These are phyloP conservation scores for Drosophila albomicans DNA, from an alignment of 1,140 invertebrate genomes.

Conservation along the genomic window DNA sequence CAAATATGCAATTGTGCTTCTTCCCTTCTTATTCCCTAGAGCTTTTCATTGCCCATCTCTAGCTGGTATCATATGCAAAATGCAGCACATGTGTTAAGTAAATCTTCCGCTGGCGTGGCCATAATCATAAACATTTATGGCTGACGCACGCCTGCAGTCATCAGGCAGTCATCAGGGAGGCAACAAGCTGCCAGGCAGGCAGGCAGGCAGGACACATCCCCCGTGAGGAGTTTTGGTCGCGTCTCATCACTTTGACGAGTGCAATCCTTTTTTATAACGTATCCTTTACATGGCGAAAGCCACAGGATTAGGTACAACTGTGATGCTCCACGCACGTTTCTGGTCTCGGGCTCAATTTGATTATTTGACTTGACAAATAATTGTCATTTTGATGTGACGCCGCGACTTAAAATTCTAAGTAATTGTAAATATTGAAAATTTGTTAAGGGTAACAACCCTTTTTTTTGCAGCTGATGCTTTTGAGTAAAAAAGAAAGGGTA, in stretches of 20 bases:
- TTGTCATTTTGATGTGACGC: conserved; percentile 80
- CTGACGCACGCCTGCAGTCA: conserved; percentile 61
- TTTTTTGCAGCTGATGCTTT: conserved; percentile 12
- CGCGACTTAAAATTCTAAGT: conserved; percentile 79
- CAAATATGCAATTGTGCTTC: too few species aligned
- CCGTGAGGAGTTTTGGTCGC: conserved; percentile 36
- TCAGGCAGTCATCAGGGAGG: conserved; percentile 9
- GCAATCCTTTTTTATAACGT: conserved; percentile 70
- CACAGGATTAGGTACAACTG: conserved; percentile 80
- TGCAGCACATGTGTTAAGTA: conserved; percentile 81
- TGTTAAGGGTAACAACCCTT: conserved; percentile 59
- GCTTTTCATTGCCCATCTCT: conserved; percentile 45
- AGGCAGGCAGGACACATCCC: conserved; percentile 41
- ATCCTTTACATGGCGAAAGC: conserved; percentile 67
- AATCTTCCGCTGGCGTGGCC: conserved; percentile 72
- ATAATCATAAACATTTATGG: conserved; percentile 84
- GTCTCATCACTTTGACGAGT: conserved; percentile 75
- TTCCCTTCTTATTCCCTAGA: not conserved
- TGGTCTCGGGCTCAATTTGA: conserved; percentile 67
- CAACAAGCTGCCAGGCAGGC: not conserved
- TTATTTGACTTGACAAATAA: conserved; percentile 82
- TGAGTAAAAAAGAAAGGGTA: not conserved
- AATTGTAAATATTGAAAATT: conserved; percentile 82
- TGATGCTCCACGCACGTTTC: conserved; percentile 51
- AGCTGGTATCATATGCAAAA: conserved; percentile 72